Evolutionary conservation across 1,140 invertebrate species (phyloP).

Genomic region (Drosophila funebris): DNA sequence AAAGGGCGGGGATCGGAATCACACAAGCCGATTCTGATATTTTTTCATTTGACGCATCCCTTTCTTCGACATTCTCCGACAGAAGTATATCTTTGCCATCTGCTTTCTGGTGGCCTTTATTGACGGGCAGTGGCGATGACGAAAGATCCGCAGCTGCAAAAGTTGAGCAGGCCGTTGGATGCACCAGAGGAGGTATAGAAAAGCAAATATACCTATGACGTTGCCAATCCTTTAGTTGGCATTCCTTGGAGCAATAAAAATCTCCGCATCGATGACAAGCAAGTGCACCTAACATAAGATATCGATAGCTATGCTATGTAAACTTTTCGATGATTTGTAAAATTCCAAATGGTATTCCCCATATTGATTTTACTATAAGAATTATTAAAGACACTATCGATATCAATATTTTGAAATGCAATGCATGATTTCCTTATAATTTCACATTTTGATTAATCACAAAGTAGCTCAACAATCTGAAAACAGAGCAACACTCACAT

Average conservation of each 20-base stretch:
- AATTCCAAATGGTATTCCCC: too few relatives aligned
- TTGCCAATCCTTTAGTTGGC: conserved; percentile 58
- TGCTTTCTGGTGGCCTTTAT: background rate
- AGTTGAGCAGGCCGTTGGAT: conserved; percentile 36
- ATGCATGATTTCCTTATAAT: too few relatives aligned
- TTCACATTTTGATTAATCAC: background rate
- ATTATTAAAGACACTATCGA: too few relatives aligned
- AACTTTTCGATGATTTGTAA: too few relatives aligned
- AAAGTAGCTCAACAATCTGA: background rate
- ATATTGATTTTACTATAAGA: too few relatives aligned
- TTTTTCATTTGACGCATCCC: background rate
- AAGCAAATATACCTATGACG: conserved; percentile 65
- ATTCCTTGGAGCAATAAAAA: conserved; percentile 62
- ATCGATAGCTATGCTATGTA: too few relatives aligned
- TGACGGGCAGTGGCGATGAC: background rate
- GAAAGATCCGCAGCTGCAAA: background rate
- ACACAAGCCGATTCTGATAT: background rate
- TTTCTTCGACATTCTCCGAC: background rate
- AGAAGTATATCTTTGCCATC: background rate
- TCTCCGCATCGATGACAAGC: conserved; percentile 65
- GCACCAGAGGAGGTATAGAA: conserved; percentile 49
- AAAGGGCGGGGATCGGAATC: background rate
- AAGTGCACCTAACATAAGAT: background rate
- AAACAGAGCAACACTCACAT: background rate
- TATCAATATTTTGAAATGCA: too few relatives aligned